Percentiles rank a stretch among this genome's conserved stretches.
Evolutionary conservation across 2,888 invertebrate genomes (phyloP).

Genomic region (Heliothis peltigera): DNA sequence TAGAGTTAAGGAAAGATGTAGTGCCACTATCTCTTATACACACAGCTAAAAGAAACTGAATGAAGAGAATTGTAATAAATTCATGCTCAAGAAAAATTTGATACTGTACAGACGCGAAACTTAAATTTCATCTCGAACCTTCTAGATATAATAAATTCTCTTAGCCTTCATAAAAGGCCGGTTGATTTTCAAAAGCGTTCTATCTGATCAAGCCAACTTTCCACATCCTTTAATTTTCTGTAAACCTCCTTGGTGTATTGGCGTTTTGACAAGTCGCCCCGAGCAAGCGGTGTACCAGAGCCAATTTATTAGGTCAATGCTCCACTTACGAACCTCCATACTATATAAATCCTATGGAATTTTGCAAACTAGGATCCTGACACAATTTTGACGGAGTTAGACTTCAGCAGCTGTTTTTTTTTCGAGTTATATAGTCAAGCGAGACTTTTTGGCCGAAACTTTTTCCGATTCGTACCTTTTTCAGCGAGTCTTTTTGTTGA

Average conservation of each 20-base stretch:
- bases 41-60: no score
- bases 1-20: not conserved
- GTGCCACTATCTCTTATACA: not conserved
- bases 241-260: slow-evolving; percentile 59
- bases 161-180: slow-evolving; percentile 29
- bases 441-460: slow-evolving; percentile 1
- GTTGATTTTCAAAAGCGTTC: slow-evolving; percentile 50
- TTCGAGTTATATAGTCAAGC: slow-evolving; percentile 10
- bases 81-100: slow-evolving; percentile 1
- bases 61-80: not conserved
- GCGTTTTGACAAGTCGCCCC: slow-evolving; percentile 71
- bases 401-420: slow-evolving; percentile 2
- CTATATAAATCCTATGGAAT: slow-evolving; percentile 50
- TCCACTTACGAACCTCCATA: slow-evolving; percentile 57
- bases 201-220: slow-evolving; percentile 47
- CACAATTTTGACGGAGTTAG: slow-evolving; percentile 39
- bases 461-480: slow-evolving; percentile 19
- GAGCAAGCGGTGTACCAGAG: slow-evolving; percentile 53
- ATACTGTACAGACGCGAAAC: slow-evolving; percentile 11
- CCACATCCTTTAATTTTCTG: slow-evolving; percentile 50
- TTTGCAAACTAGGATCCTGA: slow-evolving; percentile 41
- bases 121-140: slow-evolving; percentile 26
- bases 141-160: slow-evolving; percentile 23
- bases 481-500: slow-evolving; percentile 4
- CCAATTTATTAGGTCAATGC: slow-evolving; percentile 69